phyloP scores from a whole-genome alignment of 2,113 vertebrate species.

The Carassius auratus region DNA sequence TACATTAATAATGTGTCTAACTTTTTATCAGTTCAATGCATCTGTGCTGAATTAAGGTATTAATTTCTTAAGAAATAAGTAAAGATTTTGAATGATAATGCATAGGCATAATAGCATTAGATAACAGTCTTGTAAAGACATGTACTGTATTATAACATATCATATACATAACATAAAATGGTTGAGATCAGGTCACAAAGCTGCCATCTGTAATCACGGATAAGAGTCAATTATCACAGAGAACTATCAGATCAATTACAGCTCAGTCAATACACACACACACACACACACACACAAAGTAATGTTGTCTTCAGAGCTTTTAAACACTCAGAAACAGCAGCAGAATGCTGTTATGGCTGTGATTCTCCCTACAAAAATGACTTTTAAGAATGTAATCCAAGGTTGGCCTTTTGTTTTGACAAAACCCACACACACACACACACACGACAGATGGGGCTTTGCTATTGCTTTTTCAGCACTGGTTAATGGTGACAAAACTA shows the following conservation, averaged over 20 bases:
- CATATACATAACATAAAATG: not conserved
- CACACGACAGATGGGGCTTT: slow-evolving; percentile 63
- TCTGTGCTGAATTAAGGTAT: not conserved
- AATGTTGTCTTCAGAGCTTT: not conserved
- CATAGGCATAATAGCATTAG: not conserved
- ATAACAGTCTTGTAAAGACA: not conserved
- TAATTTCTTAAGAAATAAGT: not conserved
- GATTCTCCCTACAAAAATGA: slow-evolving; percentile 47
- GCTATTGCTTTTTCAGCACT: slow-evolving; percentile 67
- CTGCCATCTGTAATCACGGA: slow-evolving; percentile 82
- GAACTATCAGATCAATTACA: slow-evolving; percentile 82
- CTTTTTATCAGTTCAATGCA: not conserved
- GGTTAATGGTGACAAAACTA: slow-evolving; percentile 79
- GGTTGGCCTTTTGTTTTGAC: slow-evolving; percentile 62
- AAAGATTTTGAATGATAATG: no score
- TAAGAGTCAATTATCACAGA: slow-evolving; percentile 86
- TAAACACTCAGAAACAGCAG: slow-evolving; percentile 6
- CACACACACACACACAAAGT: slow-evolving; percentile 66
- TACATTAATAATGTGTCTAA: not conserved
- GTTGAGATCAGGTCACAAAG: slow-evolving; percentile 76
- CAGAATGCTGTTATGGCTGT: slow-evolving; percentile 33
- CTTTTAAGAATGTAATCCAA: slow-evolving; percentile 63
- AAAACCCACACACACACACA: slow-evolving; percentile 6
- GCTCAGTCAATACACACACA: slow-evolving; percentile 72
- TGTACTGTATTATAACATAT: not conserved